Conservation (phyloP, 2,113 vertebrate genomes). For the Chiloscyllium plagiosum region DNA sequence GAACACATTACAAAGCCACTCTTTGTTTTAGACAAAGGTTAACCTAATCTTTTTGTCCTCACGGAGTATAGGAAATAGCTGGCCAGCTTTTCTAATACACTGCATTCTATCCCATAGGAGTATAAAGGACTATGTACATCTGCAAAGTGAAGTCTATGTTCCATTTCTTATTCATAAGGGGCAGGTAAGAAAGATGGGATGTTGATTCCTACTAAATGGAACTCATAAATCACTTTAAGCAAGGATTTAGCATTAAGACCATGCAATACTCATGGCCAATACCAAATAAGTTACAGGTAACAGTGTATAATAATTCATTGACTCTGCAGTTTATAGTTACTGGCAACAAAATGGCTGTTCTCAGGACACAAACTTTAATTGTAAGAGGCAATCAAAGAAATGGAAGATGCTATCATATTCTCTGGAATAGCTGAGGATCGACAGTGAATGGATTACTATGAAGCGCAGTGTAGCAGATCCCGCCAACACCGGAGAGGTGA, state of each 20-base stretch:
- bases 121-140: background rate
- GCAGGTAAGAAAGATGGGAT: slow-evolving; percentile 33
- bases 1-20: background rate
- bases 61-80: background rate
- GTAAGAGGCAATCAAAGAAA: background rate
- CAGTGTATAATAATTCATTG: background rate
- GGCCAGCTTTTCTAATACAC: background rate
- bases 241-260: background rate
- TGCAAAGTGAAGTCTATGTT: background rate
- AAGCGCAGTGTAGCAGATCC: background rate
- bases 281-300: background rate
- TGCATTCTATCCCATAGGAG: background rate
- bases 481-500: background rate
- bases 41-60: background rate
- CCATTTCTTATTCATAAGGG: slow-evolving; percentile 31
- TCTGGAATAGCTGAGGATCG: background rate
- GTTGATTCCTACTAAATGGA: slow-evolving; percentile 30
- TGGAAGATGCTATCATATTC: background rate
- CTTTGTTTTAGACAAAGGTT: slow-evolving; percentile 3
- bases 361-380: background rate
- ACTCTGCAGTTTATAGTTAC: background rate
- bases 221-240: slow-evolving; percentile 27
- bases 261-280: background rate
- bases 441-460: background rate
- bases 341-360: background rate